These are phyloP conservation scores for Ooceraea biroi DNA, from an alignment of 1,140 invertebrate genomes.

Conservation along the genomic window DNA sequence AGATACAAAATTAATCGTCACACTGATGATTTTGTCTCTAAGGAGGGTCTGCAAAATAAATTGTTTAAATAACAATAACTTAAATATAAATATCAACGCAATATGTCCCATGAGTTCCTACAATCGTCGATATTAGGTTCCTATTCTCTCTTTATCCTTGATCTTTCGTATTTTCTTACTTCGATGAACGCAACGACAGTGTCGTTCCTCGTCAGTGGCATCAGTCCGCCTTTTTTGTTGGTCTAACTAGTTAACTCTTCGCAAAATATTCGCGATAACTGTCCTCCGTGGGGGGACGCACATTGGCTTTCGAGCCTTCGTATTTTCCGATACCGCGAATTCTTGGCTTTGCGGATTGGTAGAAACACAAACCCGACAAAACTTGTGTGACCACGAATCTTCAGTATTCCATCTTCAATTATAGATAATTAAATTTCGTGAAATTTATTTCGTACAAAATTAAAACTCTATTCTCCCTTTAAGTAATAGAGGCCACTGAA, in stretches of 20 bases:
- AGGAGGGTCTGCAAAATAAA: slow-evolving; percentile 81
- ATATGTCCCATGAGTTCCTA: slow-evolving; percentile 77
- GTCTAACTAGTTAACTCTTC: slow-evolving; percentile 39
- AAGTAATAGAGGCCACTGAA: slow-evolving; percentile 42
- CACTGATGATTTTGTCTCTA: slow-evolving; percentile 79
- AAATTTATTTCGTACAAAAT: too few relatives aligned
- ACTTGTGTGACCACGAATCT: slow-evolving; percentile 1
- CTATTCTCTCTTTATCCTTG: slow-evolving; percentile 39
- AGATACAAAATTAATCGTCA: slow-evolving; percentile 82
- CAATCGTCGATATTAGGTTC: slow-evolving; percentile 73
- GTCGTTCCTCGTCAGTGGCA: slow-evolving; percentile 40
- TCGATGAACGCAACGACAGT: slow-evolving; percentile 41
- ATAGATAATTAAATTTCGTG: slow-evolving; percentile 40
- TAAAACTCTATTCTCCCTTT: slow-evolving; percentile 17
- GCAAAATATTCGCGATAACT: slow-evolving; percentile 49
- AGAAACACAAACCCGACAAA: background rate
- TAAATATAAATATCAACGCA: slow-evolving; percentile 83
- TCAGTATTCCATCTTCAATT: slow-evolving; percentile 3
- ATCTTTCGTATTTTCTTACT: slow-evolving; percentile 27
- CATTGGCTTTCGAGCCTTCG: slow-evolving; percentile 35
- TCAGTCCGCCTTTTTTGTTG: slow-evolving; percentile 37
- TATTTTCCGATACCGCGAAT: background rate
- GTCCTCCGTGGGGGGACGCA: slow-evolving; percentile 18
- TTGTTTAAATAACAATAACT: slow-evolving; percentile 81
- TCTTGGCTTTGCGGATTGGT: background rate